Conservation (phyloP, 2,113 vertebrate genomes). For the Gyps fulvus region DNA sequence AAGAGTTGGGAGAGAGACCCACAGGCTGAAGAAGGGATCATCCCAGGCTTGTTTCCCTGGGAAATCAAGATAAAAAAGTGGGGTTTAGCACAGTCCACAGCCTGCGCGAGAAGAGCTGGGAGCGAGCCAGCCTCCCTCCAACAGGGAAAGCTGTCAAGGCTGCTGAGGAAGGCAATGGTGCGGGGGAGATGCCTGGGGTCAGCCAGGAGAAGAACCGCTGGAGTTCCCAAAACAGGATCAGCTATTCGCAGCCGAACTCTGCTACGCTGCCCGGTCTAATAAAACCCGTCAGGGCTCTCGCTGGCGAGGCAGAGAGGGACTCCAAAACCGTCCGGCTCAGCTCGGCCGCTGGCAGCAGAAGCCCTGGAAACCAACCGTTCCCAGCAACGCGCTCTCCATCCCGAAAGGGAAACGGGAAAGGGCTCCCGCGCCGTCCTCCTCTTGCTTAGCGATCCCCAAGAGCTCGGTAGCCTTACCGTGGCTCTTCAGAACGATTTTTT, state of each 20-base stretch:
- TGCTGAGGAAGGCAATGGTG: neutral
- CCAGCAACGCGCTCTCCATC: neutral
- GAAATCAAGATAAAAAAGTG: slow-evolving; percentile 22
- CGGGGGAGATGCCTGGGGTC: neutral
- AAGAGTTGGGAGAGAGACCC: neutral
- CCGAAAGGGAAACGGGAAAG: neutral
- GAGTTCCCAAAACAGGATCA: neutral
- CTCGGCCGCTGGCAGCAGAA: neutral
- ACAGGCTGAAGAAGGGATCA: neutral
- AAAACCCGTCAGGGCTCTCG: neutral
- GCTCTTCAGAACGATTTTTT: neutral
- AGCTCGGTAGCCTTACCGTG: neutral
- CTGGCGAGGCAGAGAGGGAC: neutral
- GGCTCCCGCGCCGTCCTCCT: neutral
- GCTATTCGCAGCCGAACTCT: neutral
- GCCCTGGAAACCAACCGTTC: neutral
- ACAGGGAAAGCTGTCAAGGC: neutral
- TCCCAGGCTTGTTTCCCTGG: slow-evolving; percentile 25
- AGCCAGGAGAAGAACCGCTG: neutral
- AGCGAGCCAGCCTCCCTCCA: neutral
- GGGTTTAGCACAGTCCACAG: neutral
- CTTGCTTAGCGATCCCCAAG: neutral
- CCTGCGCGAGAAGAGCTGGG: neutral
- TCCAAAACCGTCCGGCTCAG: neutral
- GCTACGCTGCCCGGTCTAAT: fast-evolving